phyloP scores from a whole-genome alignment of 2,888 invertebrate species.

The Incurvaria masculella region DNA sequence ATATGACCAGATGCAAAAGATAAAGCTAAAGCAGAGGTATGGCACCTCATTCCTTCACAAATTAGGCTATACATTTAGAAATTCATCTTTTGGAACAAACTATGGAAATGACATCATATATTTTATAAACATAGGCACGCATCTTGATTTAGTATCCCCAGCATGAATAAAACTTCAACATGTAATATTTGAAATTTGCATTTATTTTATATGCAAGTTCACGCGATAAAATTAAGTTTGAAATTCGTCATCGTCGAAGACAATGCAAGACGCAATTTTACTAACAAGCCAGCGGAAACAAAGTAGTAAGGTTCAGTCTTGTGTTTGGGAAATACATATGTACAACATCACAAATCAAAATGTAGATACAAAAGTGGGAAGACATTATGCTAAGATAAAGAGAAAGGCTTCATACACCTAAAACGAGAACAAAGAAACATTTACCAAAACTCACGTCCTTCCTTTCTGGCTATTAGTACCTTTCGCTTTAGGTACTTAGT shows the following conservation, averaged over 20 bases:
- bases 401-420: not conserved
- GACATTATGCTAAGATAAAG: conserved; percentile 1
- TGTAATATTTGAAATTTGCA: not conserved
- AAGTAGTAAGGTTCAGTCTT: conserved; percentile 49
- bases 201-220: not conserved
- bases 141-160: too few species aligned
- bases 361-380: conserved; percentile 40
- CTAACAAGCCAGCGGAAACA: not conserved
- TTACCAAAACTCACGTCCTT: not conserved
- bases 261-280: not conserved
- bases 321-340: conserved; percentile 55
- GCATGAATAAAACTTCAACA: too few species aligned
- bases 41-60: too few species aligned
- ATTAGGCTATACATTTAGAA: too few species aligned
- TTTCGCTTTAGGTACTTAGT: too few species aligned
- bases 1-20: too few species aligned
- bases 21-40: too few species aligned
- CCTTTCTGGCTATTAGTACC: not conserved
- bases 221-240: not conserved
- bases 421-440: not conserved
- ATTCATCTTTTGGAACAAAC: too few species aligned
- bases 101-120: too few species aligned
- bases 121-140: too few species aligned
- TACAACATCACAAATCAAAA: conserved; percentile 29
- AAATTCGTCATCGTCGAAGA: not conserved